Evolutionary conservation across 2,888 invertebrate genomes (phyloP).

Genomic region (Prenolepis imparis): DNA sequence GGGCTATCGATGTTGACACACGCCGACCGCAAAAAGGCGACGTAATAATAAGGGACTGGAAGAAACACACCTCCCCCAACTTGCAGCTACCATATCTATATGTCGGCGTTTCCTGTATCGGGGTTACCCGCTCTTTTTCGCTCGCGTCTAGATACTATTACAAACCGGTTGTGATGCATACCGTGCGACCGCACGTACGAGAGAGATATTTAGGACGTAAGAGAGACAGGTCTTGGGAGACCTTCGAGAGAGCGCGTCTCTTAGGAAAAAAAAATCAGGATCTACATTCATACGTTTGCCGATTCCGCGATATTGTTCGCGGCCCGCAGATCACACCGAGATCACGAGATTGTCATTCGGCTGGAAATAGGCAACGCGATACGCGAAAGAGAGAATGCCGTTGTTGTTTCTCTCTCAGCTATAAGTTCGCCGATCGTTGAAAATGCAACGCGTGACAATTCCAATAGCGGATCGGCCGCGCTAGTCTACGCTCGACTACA

Average conservation of each 20-base stretch:
- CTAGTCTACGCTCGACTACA: conserved; percentile 34
- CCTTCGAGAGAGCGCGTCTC: not conserved
- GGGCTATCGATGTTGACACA: conserved; percentile 10
- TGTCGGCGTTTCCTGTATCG: conserved; percentile 62
- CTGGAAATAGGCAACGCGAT: conserved; percentile 1
- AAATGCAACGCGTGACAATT: conserved; percentile 1
- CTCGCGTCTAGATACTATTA: conserved; percentile 60
- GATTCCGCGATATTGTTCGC: conserved; percentile 9
- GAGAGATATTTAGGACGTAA: conserved; percentile 16
- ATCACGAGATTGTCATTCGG: conserved; percentile 11
- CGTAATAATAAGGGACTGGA: conserved; percentile 38
- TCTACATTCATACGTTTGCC: not conserved
- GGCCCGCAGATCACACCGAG: not conserved
- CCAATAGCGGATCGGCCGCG: conserved; percentile 28
- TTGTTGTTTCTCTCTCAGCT: not conserved
- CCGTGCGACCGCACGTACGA: conserved; percentile 75
- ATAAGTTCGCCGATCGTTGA: not conserved
- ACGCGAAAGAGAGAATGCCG: not conserved
- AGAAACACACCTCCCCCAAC: conserved; percentile 7
- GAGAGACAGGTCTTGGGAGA: conserved; percentile 25
- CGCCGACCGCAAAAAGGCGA: conserved; percentile 28
- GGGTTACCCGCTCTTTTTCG: conserved; percentile 48
- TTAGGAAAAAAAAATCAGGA: conserved; percentile 19
- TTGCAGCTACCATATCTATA: not conserved
- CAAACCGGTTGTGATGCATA: conserved; percentile 80